Base-by-base conservation (phyloP, 2,888 invertebrate species). In the Dilophus febrilis region DNA sequence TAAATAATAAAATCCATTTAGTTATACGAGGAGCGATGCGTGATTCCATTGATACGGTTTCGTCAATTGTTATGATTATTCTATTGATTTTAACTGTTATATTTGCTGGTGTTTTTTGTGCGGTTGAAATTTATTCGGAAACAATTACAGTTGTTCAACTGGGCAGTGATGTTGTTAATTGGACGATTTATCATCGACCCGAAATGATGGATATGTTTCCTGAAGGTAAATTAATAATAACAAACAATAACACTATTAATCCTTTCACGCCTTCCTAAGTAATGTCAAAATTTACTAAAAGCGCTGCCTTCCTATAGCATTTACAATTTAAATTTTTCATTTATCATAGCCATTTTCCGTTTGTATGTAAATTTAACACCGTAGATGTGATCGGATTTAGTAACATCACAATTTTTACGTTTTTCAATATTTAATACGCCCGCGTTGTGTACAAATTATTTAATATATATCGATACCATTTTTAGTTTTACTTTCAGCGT, bases 61-160 rank as follows among this genome's bases (percentile, higher is more conserved):
- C 90, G 6, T 82, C 85, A 36, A 76, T 82, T 47, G 70, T 87
- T 40, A 85, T 94, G 50, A 90, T 94, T 46, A 67, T 85, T 38
- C 74, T 82, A n/a, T 72, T 94, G 39, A 71, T 92, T 40, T 56
- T 90, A 22, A 80, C 86, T 49, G 71, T 82, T 14, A 70, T 78
- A 37, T 76, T 85, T 49, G 74, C 84, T 35, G 76, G 82, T 26
- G 70, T 91, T 45, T 88, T 94, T 58, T 59, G 59, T 39, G 61
- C 57, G 43, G 57, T 67, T 3, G 64, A 92, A 84, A 81, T 92
- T 51, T 94, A 95, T 59, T 82, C 85, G 1, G 95, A 95, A 66
- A 87, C 87, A 2, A 83, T 92, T 59, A 87, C 91, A 53, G 72
- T 95, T 40, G 78, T 92, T 12, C 83, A 88, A 56, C 70, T 92